phyloP scores from a whole-genome alignment of 2,113 vertebrate genomes.

The Phylloscopus whistleri region DNA sequence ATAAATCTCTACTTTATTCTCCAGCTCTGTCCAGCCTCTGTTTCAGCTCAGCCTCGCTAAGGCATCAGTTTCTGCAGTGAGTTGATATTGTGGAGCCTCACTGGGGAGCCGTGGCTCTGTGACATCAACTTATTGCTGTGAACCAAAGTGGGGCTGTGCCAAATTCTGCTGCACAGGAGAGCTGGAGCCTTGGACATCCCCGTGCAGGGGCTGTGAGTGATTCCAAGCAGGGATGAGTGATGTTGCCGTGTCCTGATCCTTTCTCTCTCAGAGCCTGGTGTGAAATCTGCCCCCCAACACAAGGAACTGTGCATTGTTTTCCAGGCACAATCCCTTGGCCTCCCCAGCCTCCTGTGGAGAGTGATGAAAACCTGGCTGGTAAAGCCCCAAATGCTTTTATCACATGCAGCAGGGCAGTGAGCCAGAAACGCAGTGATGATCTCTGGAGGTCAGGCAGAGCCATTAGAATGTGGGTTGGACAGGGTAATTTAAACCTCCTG shows the following conservation, averaged over 20 bases:
- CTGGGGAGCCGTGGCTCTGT: not conserved
- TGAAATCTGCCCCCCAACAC: not conserved
- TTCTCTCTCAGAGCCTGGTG: not conserved
- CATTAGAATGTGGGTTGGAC: not conserved
- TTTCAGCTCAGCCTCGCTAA: too few relatives aligned
- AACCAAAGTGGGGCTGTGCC: not conserved
- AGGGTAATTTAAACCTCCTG: not conserved
- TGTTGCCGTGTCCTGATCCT: not conserved
- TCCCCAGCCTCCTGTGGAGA: not conserved
- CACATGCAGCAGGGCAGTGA: not conserved
- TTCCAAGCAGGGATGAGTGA: fast-evolving
- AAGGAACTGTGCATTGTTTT: not conserved
- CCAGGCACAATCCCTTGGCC: not conserved
- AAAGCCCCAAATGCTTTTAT: conserved; percentile 5
- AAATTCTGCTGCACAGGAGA: fast-evolving
- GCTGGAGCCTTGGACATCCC: not conserved
- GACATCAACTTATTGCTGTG: fast-evolving
- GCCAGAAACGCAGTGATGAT: not conserved
- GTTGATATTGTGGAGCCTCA: not conserved
- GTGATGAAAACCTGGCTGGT: not conserved
- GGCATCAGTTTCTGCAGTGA: not conserved
- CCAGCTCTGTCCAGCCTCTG: too few relatives aligned
- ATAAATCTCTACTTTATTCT: too few relatives aligned
- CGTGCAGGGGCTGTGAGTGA: not conserved
- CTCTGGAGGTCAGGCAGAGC: not conserved